These are phyloP conservation scores for Drosophila grimshawi DNA, from an alignment of 1,140 invertebrate species.

Conservation along the genomic window DNA sequence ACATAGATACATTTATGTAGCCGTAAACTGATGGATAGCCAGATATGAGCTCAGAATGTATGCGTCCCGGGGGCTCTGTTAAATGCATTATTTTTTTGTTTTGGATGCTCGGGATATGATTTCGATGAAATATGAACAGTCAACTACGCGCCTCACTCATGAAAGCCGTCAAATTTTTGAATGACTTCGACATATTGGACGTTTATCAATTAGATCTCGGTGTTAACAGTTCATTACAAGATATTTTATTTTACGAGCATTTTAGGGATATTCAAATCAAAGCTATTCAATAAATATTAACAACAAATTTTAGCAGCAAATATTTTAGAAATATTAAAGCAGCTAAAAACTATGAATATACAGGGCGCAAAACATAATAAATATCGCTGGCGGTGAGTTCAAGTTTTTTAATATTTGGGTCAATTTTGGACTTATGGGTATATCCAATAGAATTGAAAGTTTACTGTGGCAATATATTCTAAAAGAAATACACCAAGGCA, in stretches of 20 bases:
- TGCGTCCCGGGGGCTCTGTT: constrained; percentile 25
- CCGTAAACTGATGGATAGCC: constrained; percentile 39
- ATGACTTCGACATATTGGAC: constrained; percentile 14
- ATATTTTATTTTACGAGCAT: not conserved
- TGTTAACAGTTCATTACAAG: constrained; percentile 18
- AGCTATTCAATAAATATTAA: not conserved
- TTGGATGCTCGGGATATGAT: constrained; percentile 4
- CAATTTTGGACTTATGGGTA: not conserved
- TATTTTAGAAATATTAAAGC: not conserved
- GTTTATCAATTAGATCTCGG: constrained; percentile 12
- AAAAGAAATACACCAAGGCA: constrained; percentile 4
- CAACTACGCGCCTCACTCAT: constrained; percentile 59
- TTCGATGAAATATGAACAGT: constrained; percentile 21
- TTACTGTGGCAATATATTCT: constrained; percentile 17
- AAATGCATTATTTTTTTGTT: not conserved
- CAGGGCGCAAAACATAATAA: not conserved
- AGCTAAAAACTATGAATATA: not conserved
- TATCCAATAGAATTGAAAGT: constrained; percentile 21
- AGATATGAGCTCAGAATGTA: constrained; percentile 27
- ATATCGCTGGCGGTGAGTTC: not conserved
- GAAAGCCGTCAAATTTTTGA: constrained; percentile 47
- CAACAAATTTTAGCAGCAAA: not conserved
- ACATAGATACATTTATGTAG: constrained; percentile 18
- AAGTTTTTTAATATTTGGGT: constrained; percentile 1
- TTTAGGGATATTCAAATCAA: not conserved